Base-by-base conservation (phyloP, 2,113 vertebrate species). In the Zapus hudsonius region DNA sequence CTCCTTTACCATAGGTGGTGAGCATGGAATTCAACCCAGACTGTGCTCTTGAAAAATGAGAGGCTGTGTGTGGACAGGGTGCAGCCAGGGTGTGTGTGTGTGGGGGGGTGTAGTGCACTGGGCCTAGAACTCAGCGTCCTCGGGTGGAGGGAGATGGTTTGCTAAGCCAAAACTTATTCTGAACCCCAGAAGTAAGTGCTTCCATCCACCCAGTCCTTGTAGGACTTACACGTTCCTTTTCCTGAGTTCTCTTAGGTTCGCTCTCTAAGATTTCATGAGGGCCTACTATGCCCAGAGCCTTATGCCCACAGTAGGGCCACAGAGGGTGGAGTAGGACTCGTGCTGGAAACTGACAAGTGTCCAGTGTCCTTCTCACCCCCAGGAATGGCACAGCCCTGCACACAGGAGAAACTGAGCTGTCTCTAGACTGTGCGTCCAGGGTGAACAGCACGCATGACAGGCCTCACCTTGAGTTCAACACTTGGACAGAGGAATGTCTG, bases 1-100 rank as follows among this genome's bases (percentile, higher is more conserved):
- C 96, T 96, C 87, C 87, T 96, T 96, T 97, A 93, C 91, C 84
- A 72, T 93, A 92, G 89, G 94, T 87, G 95, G 90, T 96, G 96
- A 96, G 82, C 96, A 95, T 95, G 87, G 94, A 96, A 96, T 96
- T 93, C 81, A 93, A 93, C 92, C 91, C 91, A 96, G 95, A 82
- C 94, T 59, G 73, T 70, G 89, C 42, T 91, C 87, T 89, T 96
- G 96, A 96, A 95, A 97, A 95, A 95, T 91, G 69, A 85, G 94
- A 89, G 69, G 74, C 87, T 91, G 40, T 81, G 75, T 72, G n/a
- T 1, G 20, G 86, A 93, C 81, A 63, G 59, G 15, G 67, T 57
- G 33, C 29, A 5, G 78, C 74, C 36, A n/a, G 2, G 88, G 67
- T 1, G 0, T 73, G 70, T 7, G 47, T 7, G 47, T 8, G 12